Base-by-base conservation (phyloP, 2,113 vertebrate species). In the Phodopus roborovskii region DNA sequence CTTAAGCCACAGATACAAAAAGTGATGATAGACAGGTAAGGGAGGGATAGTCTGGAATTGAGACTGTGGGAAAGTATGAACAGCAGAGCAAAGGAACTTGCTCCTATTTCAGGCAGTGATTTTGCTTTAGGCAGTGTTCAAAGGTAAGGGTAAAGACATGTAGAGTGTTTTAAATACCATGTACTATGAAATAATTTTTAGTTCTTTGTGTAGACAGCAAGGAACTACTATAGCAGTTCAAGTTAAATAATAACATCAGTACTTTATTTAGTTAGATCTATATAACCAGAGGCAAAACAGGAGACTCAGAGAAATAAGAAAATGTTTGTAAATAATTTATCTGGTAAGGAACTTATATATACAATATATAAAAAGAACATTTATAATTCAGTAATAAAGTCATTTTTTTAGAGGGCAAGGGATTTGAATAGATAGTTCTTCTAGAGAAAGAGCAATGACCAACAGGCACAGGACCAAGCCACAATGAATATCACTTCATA, bases 261-360 rank as follows among this genome's bases (percentile, higher is more conserved):
- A 64, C 75, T 92, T 83, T 78, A 30, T 68, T 87, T 82, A 68
- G 4, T 84, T 88, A 77, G 26, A 56, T 71, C 60, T 17, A 60
- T 12, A 74, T 8, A 15, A 74, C 17, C 83, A 20, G 26, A 88
- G 36, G 56, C 33, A 68, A 39, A 66, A 58, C 39, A 95, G 62
- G 53, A 96, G 58, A 96, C 45, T 50, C 82, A 4, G 5, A 93
- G 15, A 92, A 87, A 56, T 28, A 42, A 89, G 83, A 94, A 89
- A 70, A 94, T n/a, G 89, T n/a, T 36, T 93, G 39, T 17, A 94
- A 91, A 79, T 78, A 22, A 94, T 15, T 16, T 68, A 81, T 89
- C 56, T 96, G 36, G 64, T 74, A 92, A 89, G 20, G 45, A 92
- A 90, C n/a, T 86, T 92, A 2, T 84, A 85, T 68, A 36, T 48